Base-by-base conservation (phyloP, 2,113 vertebrate genomes). In the Isurus oxyrinchus region DNA sequence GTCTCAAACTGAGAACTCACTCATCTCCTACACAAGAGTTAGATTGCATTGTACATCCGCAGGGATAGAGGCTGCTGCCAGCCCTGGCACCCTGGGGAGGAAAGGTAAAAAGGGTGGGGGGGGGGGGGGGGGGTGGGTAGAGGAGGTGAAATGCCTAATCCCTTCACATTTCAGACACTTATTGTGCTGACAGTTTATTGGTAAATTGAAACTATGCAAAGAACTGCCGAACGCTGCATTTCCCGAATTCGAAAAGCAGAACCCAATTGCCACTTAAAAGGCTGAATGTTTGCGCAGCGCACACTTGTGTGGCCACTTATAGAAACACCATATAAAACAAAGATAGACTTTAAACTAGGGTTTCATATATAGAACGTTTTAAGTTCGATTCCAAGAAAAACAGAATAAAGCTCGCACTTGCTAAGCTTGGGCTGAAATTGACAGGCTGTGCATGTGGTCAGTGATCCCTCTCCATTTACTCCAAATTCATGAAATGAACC, bases 11-110 rank as follows among this genome's bases (percentile, higher is more conserved):
- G 90, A 61, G 90, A 94, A 40, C 90, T 94, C 59, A 63, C 90
- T 94, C 90, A 94, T 94, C 90, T 59, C 90, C 90, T 5, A 93
- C 88, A 93, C 88, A 59, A 93, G 88, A 61, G 88, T 61, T 31
- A 93, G 90, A 66, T 63, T 63, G 90, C 90, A 94, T 94, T 94
- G 90, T 94, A 23, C 35, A 66, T 63, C 59, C 59, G 14, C 90
- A 23, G 59, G 90, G 90, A 40, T 21, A 63, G 59, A 63, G 59
- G 59, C 59, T 63, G 59, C 59, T 63, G 57, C 59, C 35, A 63
- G 19, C 40, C 21, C 19, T 66, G 90, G 59, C 90, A 63, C 90
- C 90, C 90, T n/a, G 21, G 59, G 35, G 90, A 72, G 90, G 57
- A 61, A 27, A 8, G 61, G 61, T 61, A 16, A 16, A 16, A n/a